Evolutionary conservation across 2,113 vertebrate species (phyloP), one percentile per base, ranked within the genome.

Genomic region (Sebastes fasciatus): DNA sequence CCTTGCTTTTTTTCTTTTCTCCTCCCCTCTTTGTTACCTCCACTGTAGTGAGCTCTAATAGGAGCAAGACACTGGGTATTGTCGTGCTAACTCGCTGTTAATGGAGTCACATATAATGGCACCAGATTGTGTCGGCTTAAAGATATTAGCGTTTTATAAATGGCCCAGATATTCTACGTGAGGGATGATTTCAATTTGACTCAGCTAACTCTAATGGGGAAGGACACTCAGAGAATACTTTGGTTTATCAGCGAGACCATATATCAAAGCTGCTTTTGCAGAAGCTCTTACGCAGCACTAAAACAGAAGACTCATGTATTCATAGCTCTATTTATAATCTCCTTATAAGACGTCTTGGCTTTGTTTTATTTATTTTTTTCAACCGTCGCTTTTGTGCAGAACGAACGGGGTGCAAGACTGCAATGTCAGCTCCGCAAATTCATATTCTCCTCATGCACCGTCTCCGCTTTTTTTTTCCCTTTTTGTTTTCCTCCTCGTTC

Each of bases 211-310:
- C 55, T 83, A 90, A 92, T 83, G 79, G 77, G 63, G 51, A 67
- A 74, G 75, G 85, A 77, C 74, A 84, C 77, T 88, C 68, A 74
- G 68, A 85, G 16, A 82, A 86, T 58, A 26, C 85, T 85, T 77
- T 73, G 64, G 55, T 90, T 85, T 79, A 85, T 89, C 79, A 54
- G 52, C 58, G 23, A 86, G 77, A 67, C 45, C 8, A 79, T 84
- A 51, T 54, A 87, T 90, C 85, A 88, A 83, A 84, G 82, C 55
- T 63, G 72, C 82, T 90, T 88, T 85, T 84, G 68, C 66, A 74
- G 72, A 84, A 87, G 67, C 69, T 58, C 89, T 89, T 72, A 82
- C 88, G 46, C 87, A 81, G 88, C 88, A 90, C 78, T 89, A 86
- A 88, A 89, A 82, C 68, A 60, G 49, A 82, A 52, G 66, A 72